A percentile compares a stretch with the other conserved stretches of the same genome.
These are phyloP conservation scores for Alfaro cultratus DNA, from an alignment of 2,797 vertebrate genomes.

Conservation along the genomic window DNA sequence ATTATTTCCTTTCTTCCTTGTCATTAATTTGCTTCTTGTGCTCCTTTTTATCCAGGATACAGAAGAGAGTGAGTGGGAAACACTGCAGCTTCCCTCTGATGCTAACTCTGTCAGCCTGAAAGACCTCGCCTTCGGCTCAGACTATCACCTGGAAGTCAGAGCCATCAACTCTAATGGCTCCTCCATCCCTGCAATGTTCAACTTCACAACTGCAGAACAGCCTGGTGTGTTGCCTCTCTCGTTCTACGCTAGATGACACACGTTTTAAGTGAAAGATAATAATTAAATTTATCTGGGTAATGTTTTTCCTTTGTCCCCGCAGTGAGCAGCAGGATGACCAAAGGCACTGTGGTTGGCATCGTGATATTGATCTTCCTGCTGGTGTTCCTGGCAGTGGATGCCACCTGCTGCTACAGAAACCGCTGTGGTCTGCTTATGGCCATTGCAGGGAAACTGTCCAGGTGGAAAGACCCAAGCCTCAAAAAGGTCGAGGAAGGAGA, in stretches of 20 bases:
- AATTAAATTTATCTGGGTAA: not conserved
- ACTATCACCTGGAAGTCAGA: conserved; percentile 64
- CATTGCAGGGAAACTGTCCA: conserved; percentile 79
- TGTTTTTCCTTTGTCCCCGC: conserved; percentile 7
- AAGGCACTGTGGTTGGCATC: conserved; percentile 79
- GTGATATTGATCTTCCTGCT: conserved; percentile 82
- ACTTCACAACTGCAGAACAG: conserved; percentile 58
- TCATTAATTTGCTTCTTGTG: not conserved
- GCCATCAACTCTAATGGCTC: conserved; percentile 71
- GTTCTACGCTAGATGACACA: not conserved
- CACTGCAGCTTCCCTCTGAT: conserved; percentile 25
- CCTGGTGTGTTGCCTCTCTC: conserved; percentile 44
- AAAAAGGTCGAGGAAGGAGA: conserved; percentile 76
- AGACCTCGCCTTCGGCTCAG: conserved; percentile 56
- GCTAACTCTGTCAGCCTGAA: conserved; percentile 45
- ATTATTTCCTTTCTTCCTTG: not conserved
- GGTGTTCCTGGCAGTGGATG: conserved; percentile 80
- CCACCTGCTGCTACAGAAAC: conserved; percentile 83
- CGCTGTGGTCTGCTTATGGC: conserved; percentile 83
- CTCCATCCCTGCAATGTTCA: conserved; percentile 55
- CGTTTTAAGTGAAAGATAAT: not conserved
- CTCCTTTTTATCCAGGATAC: conserved; percentile 44
- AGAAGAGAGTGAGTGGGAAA: conserved; percentile 58
- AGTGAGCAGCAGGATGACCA: conserved; percentile 69
- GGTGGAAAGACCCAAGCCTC: conserved; percentile 68